These are phyloP conservation scores for Zaprionus davidi DNA, from an alignment of 1,140 invertebrate species.

Conservation along the genomic window DNA sequence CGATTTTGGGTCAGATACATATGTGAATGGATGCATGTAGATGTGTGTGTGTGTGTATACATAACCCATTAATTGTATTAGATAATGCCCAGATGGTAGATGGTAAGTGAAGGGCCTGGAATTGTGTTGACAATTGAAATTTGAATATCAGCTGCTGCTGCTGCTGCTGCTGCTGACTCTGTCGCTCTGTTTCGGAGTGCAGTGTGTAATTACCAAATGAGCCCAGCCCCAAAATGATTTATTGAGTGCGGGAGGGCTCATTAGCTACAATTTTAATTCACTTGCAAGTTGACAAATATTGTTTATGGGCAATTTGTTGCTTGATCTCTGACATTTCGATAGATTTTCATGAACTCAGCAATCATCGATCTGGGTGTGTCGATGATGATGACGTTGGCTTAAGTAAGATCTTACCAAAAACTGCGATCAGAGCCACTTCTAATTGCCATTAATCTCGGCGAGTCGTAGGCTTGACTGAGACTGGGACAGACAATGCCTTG, in stretches of 20 bases:
- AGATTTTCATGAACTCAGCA: slow-evolving; percentile 38
- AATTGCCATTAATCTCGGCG: slow-evolving; percentile 59
- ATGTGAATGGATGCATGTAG: neutral
- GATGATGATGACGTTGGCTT: neutral
- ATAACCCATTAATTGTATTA: slow-evolving; percentile 67
- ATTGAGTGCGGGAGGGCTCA: slow-evolving; percentile 37
- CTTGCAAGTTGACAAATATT: slow-evolving; percentile 52
- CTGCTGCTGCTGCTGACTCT: slow-evolving; percentile 23
- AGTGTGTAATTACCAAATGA: slow-evolving; percentile 55
- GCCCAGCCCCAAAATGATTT: slow-evolving; percentile 61
- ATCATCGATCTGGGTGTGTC: slow-evolving; percentile 32
- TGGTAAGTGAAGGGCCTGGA: slow-evolving; percentile 25
- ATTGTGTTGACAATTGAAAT: slow-evolving; percentile 45
- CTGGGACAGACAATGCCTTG: neutral
- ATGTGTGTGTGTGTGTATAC: slow-evolving; percentile 18
- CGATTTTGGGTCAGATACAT: slow-evolving; percentile 69
- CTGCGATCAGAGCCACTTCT: slow-evolving; percentile 40
- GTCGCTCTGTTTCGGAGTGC: neutral
- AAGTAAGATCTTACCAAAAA: slow-evolving; percentile 36
- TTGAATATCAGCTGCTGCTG: slow-evolving; percentile 60
- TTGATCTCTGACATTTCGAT: slow-evolving; percentile 58
- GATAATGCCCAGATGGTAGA: slow-evolving; percentile 47
- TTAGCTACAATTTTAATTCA: slow-evolving; percentile 41
- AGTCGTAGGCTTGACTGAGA: slow-evolving; percentile 38
- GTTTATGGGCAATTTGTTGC: slow-evolving; percentile 63